These are phyloP conservation scores for Sebastes fasciatus DNA, from an alignment of 2,113 vertebrate species.

Conservation along the genomic window DNA sequence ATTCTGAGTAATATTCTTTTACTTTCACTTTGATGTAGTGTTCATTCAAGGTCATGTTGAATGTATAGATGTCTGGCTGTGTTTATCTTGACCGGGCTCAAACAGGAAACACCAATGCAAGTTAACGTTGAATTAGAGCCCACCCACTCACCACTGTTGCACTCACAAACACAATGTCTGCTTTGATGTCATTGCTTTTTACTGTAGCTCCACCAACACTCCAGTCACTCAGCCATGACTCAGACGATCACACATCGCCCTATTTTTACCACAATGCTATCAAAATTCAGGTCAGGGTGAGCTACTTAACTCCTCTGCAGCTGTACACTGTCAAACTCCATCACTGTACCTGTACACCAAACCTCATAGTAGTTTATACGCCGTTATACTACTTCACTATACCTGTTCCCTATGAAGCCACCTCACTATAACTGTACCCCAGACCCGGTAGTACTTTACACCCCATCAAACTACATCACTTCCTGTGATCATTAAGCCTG, in stretches of 20 bases:
- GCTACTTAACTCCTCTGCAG: not conserved
- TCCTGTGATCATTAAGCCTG: not conserved
- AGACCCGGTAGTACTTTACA: too few relatives aligned
- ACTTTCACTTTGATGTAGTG: conserved; percentile 12
- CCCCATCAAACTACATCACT: not conserved
- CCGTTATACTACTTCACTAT: not conserved
- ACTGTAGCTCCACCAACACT: not conserved
- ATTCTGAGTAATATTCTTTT: conserved; percentile 1
- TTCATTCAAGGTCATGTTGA: not conserved
- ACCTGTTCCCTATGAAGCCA: not conserved
- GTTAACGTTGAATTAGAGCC: conserved; percentile 43
- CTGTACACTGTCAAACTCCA: not conserved
- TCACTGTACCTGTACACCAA: not conserved
- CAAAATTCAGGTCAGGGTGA: conserved; percentile 14
- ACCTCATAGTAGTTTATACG: not conserved
- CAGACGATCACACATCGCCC: not conserved
- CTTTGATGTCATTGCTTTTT: conserved; percentile 4
- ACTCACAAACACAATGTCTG: not conserved
- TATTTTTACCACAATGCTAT: conserved; percentile 2
- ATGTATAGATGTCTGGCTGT: conserved; percentile 1
- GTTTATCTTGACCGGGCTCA: conserved; percentile 4
- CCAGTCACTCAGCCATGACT: conserved; percentile 2
- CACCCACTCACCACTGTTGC: conserved; percentile 30
- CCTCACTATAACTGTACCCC: not conserved
- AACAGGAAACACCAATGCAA: conserved; percentile 67